Evolutionary conservation across 2,113 vertebrate species (phyloP).

Genomic region (Argyrosomus japonicus): DNA sequence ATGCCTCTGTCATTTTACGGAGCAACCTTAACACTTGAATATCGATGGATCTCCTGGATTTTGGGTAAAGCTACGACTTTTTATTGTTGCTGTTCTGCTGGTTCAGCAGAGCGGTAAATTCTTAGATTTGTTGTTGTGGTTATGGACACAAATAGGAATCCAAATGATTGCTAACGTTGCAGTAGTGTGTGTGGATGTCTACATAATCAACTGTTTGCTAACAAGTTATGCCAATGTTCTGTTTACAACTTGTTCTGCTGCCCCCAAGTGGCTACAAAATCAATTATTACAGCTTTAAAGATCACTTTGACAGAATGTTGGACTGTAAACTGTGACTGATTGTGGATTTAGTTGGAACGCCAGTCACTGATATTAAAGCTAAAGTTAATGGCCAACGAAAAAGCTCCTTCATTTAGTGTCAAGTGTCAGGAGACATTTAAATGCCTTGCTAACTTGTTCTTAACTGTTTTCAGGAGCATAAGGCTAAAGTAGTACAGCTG

Average conservation of each 20-base stretch:
- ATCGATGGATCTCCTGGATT: background rate
- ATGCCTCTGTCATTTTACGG: background rate
- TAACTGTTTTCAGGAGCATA: constrained; percentile 87
- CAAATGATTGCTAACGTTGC: background rate
- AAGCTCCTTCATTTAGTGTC: background rate
- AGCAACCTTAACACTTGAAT: background rate
- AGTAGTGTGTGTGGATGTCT: no score
- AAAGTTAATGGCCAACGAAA: background rate
- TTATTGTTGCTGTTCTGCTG: no score
- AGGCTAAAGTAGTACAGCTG: constrained; percentile 88
- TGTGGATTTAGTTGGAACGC: no score
- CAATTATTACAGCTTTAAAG: background rate
- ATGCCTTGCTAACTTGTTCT: background rate
- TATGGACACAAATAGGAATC: background rate
- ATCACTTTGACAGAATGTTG: background rate
- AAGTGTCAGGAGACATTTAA: background rate
- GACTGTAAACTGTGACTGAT: background rate
- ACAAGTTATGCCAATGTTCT: background rate
- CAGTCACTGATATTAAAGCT: no score
- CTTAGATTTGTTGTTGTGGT: background rate
- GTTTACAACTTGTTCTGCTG: background rate
- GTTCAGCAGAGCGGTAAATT: background rate
- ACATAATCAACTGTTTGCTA: background rate
- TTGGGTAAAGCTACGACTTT: background rate
- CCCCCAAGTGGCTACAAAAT: background rate